Base-by-base conservation (phyloP, 2,113 vertebrate genomes). In the Turdus rufiventris region DNA sequence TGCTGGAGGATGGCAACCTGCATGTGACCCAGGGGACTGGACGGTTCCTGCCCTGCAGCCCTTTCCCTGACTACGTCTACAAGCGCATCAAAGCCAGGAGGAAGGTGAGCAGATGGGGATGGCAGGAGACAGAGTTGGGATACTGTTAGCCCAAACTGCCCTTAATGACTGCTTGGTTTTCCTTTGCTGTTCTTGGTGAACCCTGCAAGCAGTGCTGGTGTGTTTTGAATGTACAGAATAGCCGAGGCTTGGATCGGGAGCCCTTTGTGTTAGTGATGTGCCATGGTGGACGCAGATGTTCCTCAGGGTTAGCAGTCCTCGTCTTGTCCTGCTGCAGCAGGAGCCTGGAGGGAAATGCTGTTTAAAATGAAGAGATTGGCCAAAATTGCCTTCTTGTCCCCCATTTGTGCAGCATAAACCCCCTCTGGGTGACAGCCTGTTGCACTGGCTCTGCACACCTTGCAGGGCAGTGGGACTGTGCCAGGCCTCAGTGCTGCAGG, bases 61-160 rank as follows among this genome's bases (percentile, higher is more conserved):
- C 99, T 8, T 99, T 98, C 96, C 98, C 99, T 4, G 99, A 99
- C 97, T 99, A 98, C 11, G 98, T 99, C 86, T 99, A 99, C 97
- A 99, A 99, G 97, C 98, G 99, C 42, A 98, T 99, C 91, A 99
- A 99, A 97, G 99, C 99, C 97, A 98, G 99, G 96, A 99, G 99
- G 97, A 99, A 99, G 99, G 99, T 99, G 89, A 97, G 96, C 9
- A 54, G 38, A 31, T 0, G 2, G 38, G 18, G 23, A 3, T 47
- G 20, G 42, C 36, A 28, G 33, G 50, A 73, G 60, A 17, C 10
- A 33, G 11, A n/a, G 13, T 1, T 80, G 61, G 34, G 33, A 58
- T 31, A 8, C 34, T 25, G 26, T 38, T 70, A 28, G 56, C 21
- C 45, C 50, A 63, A 23, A 31, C 36, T 33, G 8, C 18, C 9